These are phyloP conservation scores for Meteorus cinctellus DNA, from an alignment of 2,888 invertebrate species.

Conservation along the genomic window DNA sequence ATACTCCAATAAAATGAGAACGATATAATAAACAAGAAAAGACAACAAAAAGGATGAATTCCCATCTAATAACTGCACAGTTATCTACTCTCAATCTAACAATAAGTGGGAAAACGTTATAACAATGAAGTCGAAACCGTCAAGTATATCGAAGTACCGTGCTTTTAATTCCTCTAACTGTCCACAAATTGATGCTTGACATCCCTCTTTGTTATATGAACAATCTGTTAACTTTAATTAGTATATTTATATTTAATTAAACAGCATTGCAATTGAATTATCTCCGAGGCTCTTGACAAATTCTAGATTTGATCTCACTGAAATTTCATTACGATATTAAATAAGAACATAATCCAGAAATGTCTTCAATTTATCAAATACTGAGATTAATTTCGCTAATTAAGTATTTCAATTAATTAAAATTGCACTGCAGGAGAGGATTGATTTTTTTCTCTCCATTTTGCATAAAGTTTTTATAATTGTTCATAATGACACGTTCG, in stretches of 20 bases:
- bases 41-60: not conserved
- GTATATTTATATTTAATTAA: constrained; percentile 5
- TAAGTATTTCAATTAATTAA: not conserved
- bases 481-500: not conserved
- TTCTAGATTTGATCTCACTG: not conserved
- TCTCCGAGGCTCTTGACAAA: not conserved
- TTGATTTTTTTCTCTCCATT: not conserved
- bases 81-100: not conserved
- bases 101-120: not conserved
- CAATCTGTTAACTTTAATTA: constrained; percentile 24
- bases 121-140: not conserved
- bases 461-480: not conserved
- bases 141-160: constrained; percentile 15
- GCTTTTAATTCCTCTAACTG: constrained; percentile 8
- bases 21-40: not conserved
- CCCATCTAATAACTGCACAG: not conserved
- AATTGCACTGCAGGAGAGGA: not conserved
- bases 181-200: not conserved
- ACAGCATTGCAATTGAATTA: not conserved
- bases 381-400: not conserved
- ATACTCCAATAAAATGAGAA: not conserved
- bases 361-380: not conserved
- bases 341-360: not conserved
- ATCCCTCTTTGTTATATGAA: not conserved
- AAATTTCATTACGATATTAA: not conserved